phyloP scores from a whole-genome alignment of 1,140 invertebrate genomes.

The Adoxophyes honmai region DNA sequence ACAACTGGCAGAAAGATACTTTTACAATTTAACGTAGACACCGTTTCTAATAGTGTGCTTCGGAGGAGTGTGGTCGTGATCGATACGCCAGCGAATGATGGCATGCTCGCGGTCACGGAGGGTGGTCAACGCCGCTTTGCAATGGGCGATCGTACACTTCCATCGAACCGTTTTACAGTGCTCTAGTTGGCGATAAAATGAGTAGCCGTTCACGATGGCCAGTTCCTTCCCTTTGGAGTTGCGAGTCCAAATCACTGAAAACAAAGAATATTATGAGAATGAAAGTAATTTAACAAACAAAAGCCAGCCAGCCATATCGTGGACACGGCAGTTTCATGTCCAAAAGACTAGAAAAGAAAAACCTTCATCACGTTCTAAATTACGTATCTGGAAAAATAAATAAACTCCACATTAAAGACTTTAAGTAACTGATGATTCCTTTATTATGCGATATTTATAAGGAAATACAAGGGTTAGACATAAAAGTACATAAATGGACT shows the following conservation, averaged over 20 bases:
- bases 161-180: neutral
- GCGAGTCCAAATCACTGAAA: neutral
- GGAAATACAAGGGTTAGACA: too few species aligned
- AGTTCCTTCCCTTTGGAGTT: neutral
- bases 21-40: neutral
- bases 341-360: too few species aligned
- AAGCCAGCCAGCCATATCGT: too few species aligned
- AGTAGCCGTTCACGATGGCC: neutral
- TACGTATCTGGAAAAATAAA: too few species aligned
- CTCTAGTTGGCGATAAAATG: neutral
- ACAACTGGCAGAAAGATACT: too few species aligned
- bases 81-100: neutral
- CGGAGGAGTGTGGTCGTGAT: constrained; percentile 15
- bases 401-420: too few species aligned
- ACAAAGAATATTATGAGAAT: neutral
- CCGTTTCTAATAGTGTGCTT: neutral
- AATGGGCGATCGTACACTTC: neutral
- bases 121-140: constrained; percentile 22
- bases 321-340: too few species aligned
- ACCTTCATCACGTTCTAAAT: too few species aligned
- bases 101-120: constrained; percentile 16
- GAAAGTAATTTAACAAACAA: neutral
- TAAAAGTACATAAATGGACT: too few species aligned
- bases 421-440: too few species aligned
- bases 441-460: too few species aligned